These are phyloP conservation scores for Callorhinus ursinus DNA, from an alignment of 2,113 vertebrate species.

Conservation along the genomic window DNA sequence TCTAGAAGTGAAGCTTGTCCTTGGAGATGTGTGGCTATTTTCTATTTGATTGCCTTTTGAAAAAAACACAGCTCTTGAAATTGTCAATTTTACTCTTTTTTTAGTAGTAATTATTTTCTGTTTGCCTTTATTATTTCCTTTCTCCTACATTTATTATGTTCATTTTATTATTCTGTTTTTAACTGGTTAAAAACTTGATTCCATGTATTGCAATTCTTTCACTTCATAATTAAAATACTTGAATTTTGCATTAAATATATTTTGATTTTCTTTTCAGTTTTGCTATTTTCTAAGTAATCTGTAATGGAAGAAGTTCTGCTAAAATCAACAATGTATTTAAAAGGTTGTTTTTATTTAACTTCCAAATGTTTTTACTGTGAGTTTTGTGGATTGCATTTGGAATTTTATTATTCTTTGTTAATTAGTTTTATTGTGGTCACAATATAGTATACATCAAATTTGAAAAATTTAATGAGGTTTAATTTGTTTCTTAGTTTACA, in stretches of 20 bases:
- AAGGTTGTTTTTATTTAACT: slow-evolving; percentile 47
- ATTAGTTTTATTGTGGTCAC: not conserved
- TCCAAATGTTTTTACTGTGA: slow-evolving; percentile 14
- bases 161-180: not conserved
- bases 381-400: not conserved
- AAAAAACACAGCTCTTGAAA: not conserved
- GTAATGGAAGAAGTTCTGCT: slow-evolving; percentile 2
- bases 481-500: slow-evolving; percentile 28
- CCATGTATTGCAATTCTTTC: not conserved
- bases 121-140: not conserved
- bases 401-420: slow-evolving; percentile 45
- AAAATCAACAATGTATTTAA: not conserved
- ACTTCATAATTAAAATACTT: slow-evolving; percentile 7
- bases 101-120: not conserved
- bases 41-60: not conserved
- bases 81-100: not conserved
- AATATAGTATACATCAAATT: not conserved
- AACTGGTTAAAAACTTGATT: slow-evolving; percentile 26
- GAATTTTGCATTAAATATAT: not conserved
- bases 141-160: not conserved
- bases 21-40: not conserved
- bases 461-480: slow-evolving; percentile 29
- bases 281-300: not conserved
- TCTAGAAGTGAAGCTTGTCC: not conserved
- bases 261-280: slow-evolving; percentile 38